Base-by-base conservation (phyloP, 2,888 invertebrate species). In the Halictus ligatus region DNA sequence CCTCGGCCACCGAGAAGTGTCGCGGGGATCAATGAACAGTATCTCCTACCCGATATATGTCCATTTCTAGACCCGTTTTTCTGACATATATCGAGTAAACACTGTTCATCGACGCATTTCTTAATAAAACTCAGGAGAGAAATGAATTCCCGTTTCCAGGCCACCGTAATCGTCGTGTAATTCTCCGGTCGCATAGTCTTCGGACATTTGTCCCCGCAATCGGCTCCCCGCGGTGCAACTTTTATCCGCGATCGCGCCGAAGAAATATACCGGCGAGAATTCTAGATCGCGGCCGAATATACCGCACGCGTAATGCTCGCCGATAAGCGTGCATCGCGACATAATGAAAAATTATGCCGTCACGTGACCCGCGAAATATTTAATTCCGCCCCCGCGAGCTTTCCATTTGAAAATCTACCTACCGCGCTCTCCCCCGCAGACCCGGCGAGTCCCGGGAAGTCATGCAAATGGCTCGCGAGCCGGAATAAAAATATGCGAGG, bases 291-390 rank as follows among this genome's bases (percentile, higher is more conserved):
- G 40, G 25, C n/a, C 18, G 48, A 46, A 75, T 54, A 80, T 75
- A 78, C 75, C 69, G 10, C 80, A 54, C 80, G 50, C 29, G 50
- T 64, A 58, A 82, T 46, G 78, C 71, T 12, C 21, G 29, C 25
- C 60, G 83, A 85, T 85, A 80, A 79, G 75, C 67, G 75, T 48
- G 72, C 75, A 75, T 78, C 82, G 75, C 77, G 58, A 25, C 64
- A 29, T 43, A 54, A 84, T 85, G 84, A 84, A 84, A 85, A 77
- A 85, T 85, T 71, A 77, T 76, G 35, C 43, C 50, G 48, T 77
- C 76, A 84, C 84, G 80, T 80, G 80, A 76, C 74, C 50, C 40
- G n/a, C 58, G 74, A 84, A 84, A 80, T 74, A 84, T 84, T 84
- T 79, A 77, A 80, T 77, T 71, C 46, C n/a, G 1, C 7, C 21